Percentiles rank a stretch among this genome's conserved stretches.
Evolutionary conservation across 2,888 invertebrate genomes (phyloP).

Genomic region (Byasa hedistus): DNA sequence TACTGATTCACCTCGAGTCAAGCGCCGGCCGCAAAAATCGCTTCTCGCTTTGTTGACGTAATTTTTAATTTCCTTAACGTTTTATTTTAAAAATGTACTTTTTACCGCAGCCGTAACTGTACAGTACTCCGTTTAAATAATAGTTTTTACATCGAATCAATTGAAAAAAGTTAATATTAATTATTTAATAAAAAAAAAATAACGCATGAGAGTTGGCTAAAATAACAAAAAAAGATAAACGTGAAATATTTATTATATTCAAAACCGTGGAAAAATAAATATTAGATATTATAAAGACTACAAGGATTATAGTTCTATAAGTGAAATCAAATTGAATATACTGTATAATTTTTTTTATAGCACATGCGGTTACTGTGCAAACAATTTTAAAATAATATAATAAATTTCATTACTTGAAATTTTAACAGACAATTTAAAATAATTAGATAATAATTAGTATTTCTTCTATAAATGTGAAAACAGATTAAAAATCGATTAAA

Average conservation of each 20-base stretch:
- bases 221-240: no score
- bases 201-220: no score
- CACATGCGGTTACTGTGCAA: no score
- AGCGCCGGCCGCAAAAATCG: slow-evolving; percentile 69
- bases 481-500: not conserved
- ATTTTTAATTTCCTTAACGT: slow-evolving; percentile 52
- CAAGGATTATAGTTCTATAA: no score
- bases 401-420: not conserved
- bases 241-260: no score
- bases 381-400: no score
- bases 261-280: no score
- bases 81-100: slow-evolving; percentile 19
- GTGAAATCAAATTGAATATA: no score
- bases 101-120: not conserved
- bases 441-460: not conserved
- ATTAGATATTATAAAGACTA: no score
- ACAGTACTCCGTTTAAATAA: not conserved
- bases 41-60: slow-evolving; percentile 70
- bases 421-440: not conserved
- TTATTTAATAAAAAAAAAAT: not conserved
- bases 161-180: not conserved
- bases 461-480: not conserved
- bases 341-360: no score
- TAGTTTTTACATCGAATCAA: not conserved
- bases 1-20: slow-evolving; percentile 70